phyloP scores from a whole-genome alignment of 1,140 invertebrate species.

The Caenorhabditis elegans region DNA sequence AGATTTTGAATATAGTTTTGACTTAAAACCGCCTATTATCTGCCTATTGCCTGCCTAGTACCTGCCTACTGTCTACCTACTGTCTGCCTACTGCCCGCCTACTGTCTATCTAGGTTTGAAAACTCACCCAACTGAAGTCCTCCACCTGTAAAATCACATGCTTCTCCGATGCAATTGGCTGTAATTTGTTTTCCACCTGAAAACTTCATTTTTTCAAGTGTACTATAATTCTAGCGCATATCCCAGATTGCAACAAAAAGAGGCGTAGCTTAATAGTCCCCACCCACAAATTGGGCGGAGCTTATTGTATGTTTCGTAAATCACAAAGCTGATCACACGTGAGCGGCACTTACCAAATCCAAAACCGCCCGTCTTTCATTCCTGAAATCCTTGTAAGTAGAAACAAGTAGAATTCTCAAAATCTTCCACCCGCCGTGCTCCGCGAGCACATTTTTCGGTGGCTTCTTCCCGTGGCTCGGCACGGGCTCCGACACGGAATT shows the following conservation, averaged over 20 bases:
- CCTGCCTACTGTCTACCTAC: too few relatives aligned
- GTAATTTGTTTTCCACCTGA: neutral
- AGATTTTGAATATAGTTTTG: neutral
- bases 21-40: too few relatives aligned
- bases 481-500: neutral
- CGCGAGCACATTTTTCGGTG: neutral
- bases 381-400: neutral
- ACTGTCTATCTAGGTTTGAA: too few relatives aligned
- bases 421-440: neutral
- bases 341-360: constrained; percentile 14
- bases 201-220: neutral
- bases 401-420: neutral
- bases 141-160: constrained; percentile 7
- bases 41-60: too few relatives aligned
- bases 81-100: too few relatives aligned
- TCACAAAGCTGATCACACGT: too few relatives aligned
- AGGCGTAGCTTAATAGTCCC: too few relatives aligned
- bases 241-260: too few relatives aligned
- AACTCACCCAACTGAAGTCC: constrained; percentile 11
- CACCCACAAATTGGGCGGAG: too few relatives aligned
- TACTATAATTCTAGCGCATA: too few relatives aligned
- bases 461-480: neutral
- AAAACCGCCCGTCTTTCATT: neutral
- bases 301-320: too few relatives aligned
- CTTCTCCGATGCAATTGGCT: neutral